Evolutionary conservation across 2,888 invertebrate species (phyloP).

Genomic region (Pristionchus fissidentatus): DNA sequence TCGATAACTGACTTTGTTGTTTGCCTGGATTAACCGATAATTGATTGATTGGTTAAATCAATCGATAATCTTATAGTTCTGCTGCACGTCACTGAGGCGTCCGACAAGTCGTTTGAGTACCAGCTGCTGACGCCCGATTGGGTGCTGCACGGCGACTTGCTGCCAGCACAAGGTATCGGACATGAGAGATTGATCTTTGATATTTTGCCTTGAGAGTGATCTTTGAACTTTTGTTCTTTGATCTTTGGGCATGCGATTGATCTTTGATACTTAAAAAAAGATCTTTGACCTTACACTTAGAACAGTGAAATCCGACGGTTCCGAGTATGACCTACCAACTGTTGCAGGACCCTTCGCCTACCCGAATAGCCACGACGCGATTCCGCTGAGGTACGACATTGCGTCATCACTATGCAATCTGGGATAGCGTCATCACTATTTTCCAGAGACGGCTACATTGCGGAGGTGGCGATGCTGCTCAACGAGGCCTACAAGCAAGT

Average conservation of each 20-base stretch:
- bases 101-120: not conserved
- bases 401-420: not conserved
- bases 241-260: too few relatives aligned
- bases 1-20: not conserved
- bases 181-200: not conserved
- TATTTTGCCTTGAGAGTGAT: too few relatives aligned
- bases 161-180: conserved; percentile 8
- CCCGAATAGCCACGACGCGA: conserved; percentile 11
- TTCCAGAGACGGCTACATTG: conserved; percentile 32
- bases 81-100: not conserved
- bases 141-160: conserved; percentile 20
- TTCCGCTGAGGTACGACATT: not conserved
- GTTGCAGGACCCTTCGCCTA: conserved; percentile 28
- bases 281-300: too few relatives aligned
- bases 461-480: conserved; percentile 35
- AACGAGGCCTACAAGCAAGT: conserved; percentile 37
- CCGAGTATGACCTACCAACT: too few relatives aligned
- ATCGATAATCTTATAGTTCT: not conserved
- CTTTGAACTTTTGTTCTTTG: too few relatives aligned
- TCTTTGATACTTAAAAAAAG: too few relatives aligned
- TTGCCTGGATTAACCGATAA: not conserved
- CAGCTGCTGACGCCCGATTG: conserved; percentile 6
- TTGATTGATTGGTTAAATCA: too few relatives aligned
- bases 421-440: not conserved
- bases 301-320: too few relatives aligned